These are phyloP conservation scores for Erpobdella octoculata DNA, from an alignment of 2,888 invertebrate species.

Conservation along the genomic window DNA sequence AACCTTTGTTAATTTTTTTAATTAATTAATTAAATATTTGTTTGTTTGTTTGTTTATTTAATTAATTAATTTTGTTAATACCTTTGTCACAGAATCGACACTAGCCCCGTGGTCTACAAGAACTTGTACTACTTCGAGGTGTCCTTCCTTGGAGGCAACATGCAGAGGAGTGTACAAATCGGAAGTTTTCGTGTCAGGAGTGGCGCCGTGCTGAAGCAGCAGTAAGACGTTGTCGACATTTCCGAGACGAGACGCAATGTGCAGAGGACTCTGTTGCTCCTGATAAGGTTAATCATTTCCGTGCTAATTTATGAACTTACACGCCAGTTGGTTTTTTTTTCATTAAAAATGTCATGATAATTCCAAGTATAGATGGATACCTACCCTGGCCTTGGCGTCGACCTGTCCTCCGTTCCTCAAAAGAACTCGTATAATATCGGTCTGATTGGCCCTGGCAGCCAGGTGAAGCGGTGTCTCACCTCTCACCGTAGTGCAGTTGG, in stretches of 20 bases:
- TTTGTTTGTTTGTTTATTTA: too few relatives aligned
- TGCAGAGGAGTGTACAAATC: slow-evolving; percentile 97
- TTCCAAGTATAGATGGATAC: too few relatives aligned
- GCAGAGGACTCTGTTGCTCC: slow-evolving; percentile 94
- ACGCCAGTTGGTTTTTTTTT: background rate
- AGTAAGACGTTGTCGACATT: slow-evolving; percentile 96
- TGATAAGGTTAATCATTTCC: slow-evolving; percentile 6
- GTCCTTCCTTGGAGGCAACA: slow-evolving; percentile 79
- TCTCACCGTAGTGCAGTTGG: slow-evolving; percentile 89
- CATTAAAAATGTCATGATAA: too few relatives aligned
- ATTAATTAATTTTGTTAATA: too few relatives aligned
- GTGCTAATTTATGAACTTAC: too few relatives aligned
- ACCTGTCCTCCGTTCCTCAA: slow-evolving; percentile 94
- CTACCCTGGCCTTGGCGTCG: slow-evolving; percentile 70
- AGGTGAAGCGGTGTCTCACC: slow-evolving; percentile 97
- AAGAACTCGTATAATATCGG: slow-evolving; percentile 94
- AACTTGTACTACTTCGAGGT: slow-evolving; percentile 92
- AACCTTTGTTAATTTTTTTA: too few relatives aligned
- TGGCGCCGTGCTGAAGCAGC: slow-evolving; percentile 90
- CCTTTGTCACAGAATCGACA: slow-evolving; percentile 26
- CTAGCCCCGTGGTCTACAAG: slow-evolving; percentile 84
- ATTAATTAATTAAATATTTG: too few relatives aligned
- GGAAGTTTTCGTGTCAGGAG: slow-evolving; percentile 85
- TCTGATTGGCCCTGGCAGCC: slow-evolving; percentile 95
- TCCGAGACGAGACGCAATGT: slow-evolving; percentile 87